Evolutionary conservation across 1,140 invertebrate genomes (phyloP), one percentile per base, ranked within the genome.

Genomic region (Pteromalus puparum): DNA sequence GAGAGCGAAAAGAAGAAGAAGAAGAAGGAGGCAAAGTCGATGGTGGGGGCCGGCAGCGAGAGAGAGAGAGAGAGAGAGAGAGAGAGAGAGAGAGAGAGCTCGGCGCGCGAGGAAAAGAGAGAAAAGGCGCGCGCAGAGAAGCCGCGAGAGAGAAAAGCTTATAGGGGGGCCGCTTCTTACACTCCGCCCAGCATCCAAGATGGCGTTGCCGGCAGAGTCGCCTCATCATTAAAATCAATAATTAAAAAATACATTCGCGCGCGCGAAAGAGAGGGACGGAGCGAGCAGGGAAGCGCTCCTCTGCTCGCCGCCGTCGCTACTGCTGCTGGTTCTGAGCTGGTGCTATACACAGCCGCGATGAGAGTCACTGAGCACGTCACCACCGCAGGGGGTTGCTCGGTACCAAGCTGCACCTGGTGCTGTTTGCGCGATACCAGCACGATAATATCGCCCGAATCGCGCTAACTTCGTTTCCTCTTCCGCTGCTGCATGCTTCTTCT

Each of bases 151-250:
- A 82, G 53, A 48, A 75, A 76, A 53, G 77, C 70, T 74, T 80
- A 80, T 84, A 84, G 87, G 88, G 83, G 85, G 85, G 82, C 80
- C 89, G 90, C 87, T 91, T 91, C 90, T 92, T 93, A 93, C 77
- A 86, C 92, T 92, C 92, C 92, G 92, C 92, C 92, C 92, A 93
- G 92, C 92, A 93, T 93, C 91, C 92, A 93, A 93, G 92, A 93
- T 93, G 92, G 92, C 92, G 92, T 92, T 92, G 89, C 85, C 87
- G 90, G 89, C 89, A 42, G 61, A 80, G 83, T 79, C 84, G 90
- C 91, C 92, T 93, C 91, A 91, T 93, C 92, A 93, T 93, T 93
- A 93, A 93, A 93, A 93, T 93, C 92, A 93, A 93, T 93, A 93
- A 93, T 93, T 93, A 93, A 93, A 93, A 93, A 93, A 93, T 93